These are phyloP conservation scores for Epicauta chinensis DNA, from an alignment of 1,140 invertebrate species.

Conservation along the genomic window DNA sequence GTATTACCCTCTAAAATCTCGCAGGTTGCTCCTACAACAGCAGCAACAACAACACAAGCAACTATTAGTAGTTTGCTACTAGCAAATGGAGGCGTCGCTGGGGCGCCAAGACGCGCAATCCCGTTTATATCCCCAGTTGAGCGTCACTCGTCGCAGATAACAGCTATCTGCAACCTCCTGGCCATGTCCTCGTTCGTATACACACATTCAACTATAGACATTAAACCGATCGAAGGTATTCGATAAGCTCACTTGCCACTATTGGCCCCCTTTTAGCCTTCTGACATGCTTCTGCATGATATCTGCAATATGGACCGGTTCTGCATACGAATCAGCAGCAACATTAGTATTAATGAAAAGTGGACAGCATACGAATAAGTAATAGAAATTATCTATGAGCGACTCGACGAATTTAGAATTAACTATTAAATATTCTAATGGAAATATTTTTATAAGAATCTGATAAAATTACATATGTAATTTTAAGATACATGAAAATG, in stretches of 20 bases:
- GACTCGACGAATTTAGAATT: too few species aligned
- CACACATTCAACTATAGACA: too few species aligned
- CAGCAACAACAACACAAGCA: too few species aligned
- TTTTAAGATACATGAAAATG: too few species aligned
- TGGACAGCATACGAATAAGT: too few species aligned
- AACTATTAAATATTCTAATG: too few species aligned
- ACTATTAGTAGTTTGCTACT: too few species aligned
- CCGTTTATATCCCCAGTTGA: slow-evolving; percentile 22
- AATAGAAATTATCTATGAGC: too few species aligned
- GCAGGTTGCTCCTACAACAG: too few species aligned
- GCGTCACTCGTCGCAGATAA: slow-evolving; percentile 25
- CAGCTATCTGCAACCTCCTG: slow-evolving; percentile 22
- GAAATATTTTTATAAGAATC: too few species aligned
- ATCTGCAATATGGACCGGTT: slow-evolving; percentile 21
- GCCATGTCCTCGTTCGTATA: slow-evolving; percentile 17
- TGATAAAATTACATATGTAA: too few species aligned
- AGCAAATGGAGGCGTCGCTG: background rate
- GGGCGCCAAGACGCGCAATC: slow-evolving; percentile 19
- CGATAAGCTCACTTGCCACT: slow-evolving; percentile 4
- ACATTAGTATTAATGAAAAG: slow-evolving; percentile 2
- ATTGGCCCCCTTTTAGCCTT: background rate
- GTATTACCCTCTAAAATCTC: too few species aligned
- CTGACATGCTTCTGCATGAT: slow-evolving; percentile 16
- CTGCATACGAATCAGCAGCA: slow-evolving; percentile 24
- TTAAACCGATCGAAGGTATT: slow-evolving; percentile 20